phyloP scores from a whole-genome alignment of 2,888 invertebrate species.

The Eupithecia dodoneata region DNA sequence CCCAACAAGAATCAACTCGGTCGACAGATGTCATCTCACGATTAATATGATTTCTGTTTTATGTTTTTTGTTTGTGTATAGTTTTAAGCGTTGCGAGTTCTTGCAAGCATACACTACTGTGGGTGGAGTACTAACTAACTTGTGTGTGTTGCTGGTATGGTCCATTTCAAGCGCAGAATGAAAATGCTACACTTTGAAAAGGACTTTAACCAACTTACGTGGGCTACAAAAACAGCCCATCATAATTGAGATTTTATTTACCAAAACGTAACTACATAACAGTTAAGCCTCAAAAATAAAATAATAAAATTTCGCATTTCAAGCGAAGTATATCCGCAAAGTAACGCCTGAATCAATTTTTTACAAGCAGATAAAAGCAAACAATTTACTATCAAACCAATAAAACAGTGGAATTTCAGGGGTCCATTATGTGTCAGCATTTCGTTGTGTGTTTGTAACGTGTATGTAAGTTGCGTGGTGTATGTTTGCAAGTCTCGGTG shows the following conservation, averaged over 20 bases:
- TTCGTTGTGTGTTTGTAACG: neutral
- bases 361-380: neutral
- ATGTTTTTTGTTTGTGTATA: slow-evolving; percentile 69
- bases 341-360: too few relatives aligned
- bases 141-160: neutral
- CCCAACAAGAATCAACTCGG: slow-evolving; percentile 49
- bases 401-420: neutral
- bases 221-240: neutral
- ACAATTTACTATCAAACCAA: neutral
- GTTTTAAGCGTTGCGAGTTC: slow-evolving; percentile 67
- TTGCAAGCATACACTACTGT: slow-evolving; percentile 67
- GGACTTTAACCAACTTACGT: neutral
- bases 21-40: slow-evolving; percentile 70
- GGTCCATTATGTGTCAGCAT: neutral
- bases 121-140: slow-evolving; percentile 10
- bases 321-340: too few relatives aligned
- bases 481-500: slow-evolving; percentile 60
- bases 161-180: neutral
- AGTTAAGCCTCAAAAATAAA: neutral
- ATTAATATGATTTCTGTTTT: slow-evolving; percentile 70
- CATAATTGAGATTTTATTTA: neutral
- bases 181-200: neutral
- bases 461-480: slow-evolving; percentile 40
- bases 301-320: too few relatives aligned
- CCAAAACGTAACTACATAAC: neutral